Conservation (phyloP, 2,797 vertebrate genomes). For the Crenichthys baileyi region DNA sequence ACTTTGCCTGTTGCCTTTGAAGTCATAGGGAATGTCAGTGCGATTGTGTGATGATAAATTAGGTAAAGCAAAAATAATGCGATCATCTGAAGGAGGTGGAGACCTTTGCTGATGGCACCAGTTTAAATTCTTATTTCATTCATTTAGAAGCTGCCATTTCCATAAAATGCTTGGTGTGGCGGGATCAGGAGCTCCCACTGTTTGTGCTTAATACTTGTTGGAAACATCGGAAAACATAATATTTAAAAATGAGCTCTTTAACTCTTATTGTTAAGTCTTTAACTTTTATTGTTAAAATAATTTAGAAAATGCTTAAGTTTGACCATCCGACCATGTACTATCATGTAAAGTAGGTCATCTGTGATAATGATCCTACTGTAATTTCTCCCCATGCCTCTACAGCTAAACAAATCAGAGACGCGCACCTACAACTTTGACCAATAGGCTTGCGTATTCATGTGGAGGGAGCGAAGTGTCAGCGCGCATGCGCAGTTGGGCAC, state of each 20-base stretch:
- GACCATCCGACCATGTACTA: too few species aligned
- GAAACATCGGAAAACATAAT: background rate
- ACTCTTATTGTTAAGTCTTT: background rate
- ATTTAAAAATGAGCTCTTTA: background rate
- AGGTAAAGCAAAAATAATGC: constrained; percentile 40
- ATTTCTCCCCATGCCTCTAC: too few species aligned
- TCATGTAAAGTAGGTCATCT: too few species aligned
- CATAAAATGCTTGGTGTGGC: background rate
- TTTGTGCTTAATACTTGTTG: background rate
- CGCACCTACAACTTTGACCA: too few species aligned
- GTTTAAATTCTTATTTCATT: constrained; percentile 12
- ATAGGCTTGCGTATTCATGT: too few species aligned
- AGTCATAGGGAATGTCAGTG: constrained; percentile 25
- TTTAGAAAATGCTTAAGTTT: too few species aligned
- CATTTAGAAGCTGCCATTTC: background rate
- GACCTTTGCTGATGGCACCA: constrained; percentile 34
- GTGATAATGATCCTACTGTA: too few species aligned
- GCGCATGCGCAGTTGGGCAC: too few species aligned
- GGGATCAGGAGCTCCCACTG: background rate
- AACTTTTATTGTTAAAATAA: too few species aligned
- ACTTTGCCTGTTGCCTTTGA: constrained; percentile 23
- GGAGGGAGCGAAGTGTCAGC: too few species aligned
- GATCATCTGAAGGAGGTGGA: constrained; percentile 27
- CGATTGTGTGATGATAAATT: constrained; percentile 36
- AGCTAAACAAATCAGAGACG: too few species aligned